These are phyloP conservation scores for Acrossocheilus wenchowensis DNA, from an alignment of 2,797 vertebrate species.

Conservation along the genomic window DNA sequence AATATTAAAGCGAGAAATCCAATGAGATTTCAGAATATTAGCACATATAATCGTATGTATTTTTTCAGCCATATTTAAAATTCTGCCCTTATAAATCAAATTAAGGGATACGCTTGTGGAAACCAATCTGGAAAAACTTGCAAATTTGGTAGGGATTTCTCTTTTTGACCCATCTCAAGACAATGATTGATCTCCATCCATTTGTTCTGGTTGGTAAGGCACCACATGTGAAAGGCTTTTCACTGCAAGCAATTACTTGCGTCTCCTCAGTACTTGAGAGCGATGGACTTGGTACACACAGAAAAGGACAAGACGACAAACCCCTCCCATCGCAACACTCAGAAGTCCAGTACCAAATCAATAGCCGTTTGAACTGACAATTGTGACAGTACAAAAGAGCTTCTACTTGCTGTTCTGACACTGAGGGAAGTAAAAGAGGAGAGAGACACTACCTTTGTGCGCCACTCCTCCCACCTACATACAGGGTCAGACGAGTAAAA, in stretches of 20 bases:
- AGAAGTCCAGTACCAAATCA: constrained; percentile 45
- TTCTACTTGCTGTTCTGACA: constrained; percentile 36
- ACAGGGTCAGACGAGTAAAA: constrained; percentile 7
- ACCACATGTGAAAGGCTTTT: background rate
- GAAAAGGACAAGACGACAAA: constrained; percentile 40
- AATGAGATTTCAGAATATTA: constrained; percentile 15
- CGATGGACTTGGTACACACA: background rate
- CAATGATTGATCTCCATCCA: background rate
- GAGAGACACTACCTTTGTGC: constrained; percentile 11
- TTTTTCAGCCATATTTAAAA: background rate
- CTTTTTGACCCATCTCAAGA: background rate
- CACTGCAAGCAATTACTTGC: constrained; percentile 1
- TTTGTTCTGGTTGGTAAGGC: background rate
- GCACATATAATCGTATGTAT: background rate
- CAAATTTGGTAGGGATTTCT: background rate
- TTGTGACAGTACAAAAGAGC: constrained; percentile 51
- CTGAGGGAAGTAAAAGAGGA: constrained; percentile 22
- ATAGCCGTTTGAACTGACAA: constrained; percentile 54
- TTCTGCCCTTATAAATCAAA: background rate
- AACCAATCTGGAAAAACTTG: background rate
- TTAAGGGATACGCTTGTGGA: background rate
- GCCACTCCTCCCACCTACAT: constrained; percentile 22
- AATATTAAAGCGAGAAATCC: constrained; percentile 21
- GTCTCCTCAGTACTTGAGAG: constrained; percentile 2
- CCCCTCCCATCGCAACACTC: constrained; percentile 2